Evolutionary conservation across 2,113 vertebrate genomes (phyloP).

Genomic region (Glaucidium brasilianum): DNA sequence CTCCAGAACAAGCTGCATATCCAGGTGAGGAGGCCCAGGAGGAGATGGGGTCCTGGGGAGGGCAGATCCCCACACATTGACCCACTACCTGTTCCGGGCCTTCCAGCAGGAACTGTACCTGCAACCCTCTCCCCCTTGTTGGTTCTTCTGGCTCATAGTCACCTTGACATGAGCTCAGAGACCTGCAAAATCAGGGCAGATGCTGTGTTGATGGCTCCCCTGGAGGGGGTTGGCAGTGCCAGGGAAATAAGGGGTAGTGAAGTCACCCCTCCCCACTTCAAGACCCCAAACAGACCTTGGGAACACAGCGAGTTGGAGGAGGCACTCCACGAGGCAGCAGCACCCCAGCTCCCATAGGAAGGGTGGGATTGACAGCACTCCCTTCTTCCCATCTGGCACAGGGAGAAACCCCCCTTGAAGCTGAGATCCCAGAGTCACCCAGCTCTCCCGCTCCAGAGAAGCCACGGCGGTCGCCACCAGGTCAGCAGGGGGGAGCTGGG

Average conservation of each 20-base stretch:
- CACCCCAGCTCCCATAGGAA: background rate
- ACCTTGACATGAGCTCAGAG: background rate
- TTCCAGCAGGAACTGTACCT: background rate
- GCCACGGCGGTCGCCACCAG: constrained; percentile 61
- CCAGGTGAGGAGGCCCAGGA: constrained; percentile 69
- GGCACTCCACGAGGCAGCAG: background rate
- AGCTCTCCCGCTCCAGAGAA: constrained; percentile 65
- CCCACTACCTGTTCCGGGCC: background rate
- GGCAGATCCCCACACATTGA: background rate
- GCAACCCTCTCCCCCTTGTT: background rate
- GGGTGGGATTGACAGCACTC: background rate
- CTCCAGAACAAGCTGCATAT: constrained; percentile 75
- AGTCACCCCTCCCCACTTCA: background rate
- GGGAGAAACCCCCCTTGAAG: constrained; percentile 43
- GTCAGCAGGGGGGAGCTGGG: constrained; percentile 15
- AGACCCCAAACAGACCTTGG: background rate
- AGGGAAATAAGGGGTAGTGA: background rate
- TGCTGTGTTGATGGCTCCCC: accelerated
- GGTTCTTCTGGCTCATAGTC: background rate
- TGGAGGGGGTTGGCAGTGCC: accelerated
- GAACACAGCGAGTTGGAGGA: background rate
- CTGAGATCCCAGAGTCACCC: constrained; percentile 67
- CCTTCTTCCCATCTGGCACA: background rate
- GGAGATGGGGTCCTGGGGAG: background rate
- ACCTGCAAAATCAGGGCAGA: background rate